Evolutionary conservation across 2,113 vertebrate genomes (phyloP).

Genomic region (Garra rufa): DNA sequence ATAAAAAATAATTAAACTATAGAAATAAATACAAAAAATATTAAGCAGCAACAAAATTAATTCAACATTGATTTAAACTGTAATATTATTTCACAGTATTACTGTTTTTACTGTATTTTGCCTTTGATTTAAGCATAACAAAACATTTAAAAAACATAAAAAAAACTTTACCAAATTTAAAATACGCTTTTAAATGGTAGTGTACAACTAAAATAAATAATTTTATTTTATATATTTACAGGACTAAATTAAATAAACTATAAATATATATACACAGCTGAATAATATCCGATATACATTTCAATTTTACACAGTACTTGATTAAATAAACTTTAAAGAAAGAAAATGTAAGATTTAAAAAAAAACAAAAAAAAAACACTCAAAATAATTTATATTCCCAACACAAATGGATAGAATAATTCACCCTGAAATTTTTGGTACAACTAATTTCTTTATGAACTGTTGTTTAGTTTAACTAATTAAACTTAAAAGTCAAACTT

Average conservation of each 20-base stretch:
- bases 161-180: background rate
- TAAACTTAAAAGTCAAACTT: too few species aligned
- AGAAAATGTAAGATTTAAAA: background rate
- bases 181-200: background rate
- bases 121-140: too few species aligned
- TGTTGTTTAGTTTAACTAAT: background rate
- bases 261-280: too few species aligned
- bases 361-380: too few species aligned
- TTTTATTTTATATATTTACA: too few species aligned
- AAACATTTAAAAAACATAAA: too few species aligned
- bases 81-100: background rate
- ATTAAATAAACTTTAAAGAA: background rate
- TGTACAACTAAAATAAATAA: background rate
- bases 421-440: background rate
- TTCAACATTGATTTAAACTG: too few species aligned
- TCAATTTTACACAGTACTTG: background rate
- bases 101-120: background rate
- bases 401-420: background rate
- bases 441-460: background rate
- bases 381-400: background rate
- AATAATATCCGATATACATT: background rate
- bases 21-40: too few species aligned
- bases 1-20: too few species aligned
- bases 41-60: too few species aligned
- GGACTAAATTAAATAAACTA: background rate